phyloP scores from a whole-genome alignment of 2,888 invertebrate genomes.

The Margaritifera margaritifera region DNA sequence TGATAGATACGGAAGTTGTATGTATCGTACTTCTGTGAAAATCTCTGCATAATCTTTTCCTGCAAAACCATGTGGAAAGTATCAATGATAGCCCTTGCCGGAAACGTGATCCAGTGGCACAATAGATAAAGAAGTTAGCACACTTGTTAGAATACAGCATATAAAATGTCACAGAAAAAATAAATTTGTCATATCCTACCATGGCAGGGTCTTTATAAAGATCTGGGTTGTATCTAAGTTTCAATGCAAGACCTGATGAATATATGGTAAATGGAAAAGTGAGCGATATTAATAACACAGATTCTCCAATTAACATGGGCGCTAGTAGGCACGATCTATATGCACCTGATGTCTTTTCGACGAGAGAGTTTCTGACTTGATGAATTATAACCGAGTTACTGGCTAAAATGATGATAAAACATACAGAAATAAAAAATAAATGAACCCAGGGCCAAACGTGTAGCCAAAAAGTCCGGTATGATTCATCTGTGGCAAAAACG shows the following conservation, averaged over 20 bases:
- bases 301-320: conserved; percentile 55
- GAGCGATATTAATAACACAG: conserved; percentile 45
- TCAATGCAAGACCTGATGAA: conserved; percentile 31
- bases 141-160: conserved; percentile 58
- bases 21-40: too few species aligned
- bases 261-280: conserved; percentile 57
- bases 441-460: conserved; percentile 56
- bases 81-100: conserved; percentile 36
- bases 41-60: not conserved
- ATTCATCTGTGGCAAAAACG: conserved; percentile 32
- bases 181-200: conserved; percentile 35
- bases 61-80: conserved; percentile 8
- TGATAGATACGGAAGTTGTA: too few species aligned
- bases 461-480: conserved; percentile 42
- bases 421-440: conserved; percentile 37
- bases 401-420: conserved; percentile 43
- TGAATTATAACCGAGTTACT: conserved; percentile 52
- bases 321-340: conserved; percentile 43
- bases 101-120: conserved; percentile 49
- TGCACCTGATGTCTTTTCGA: conserved; percentile 19
- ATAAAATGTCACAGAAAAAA: conserved; percentile 56
- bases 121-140: conserved; percentile 56
- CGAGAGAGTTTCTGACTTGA: conserved; percentile 40
- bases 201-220: conserved; percentile 34
- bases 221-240: conserved; percentile 32